Percentiles rank a stretch among this genome's conserved stretches.
These are phyloP conservation scores for Lates calcarifer DNA, from an alignment of 2,113 vertebrate species.

Conservation along the genomic window DNA sequence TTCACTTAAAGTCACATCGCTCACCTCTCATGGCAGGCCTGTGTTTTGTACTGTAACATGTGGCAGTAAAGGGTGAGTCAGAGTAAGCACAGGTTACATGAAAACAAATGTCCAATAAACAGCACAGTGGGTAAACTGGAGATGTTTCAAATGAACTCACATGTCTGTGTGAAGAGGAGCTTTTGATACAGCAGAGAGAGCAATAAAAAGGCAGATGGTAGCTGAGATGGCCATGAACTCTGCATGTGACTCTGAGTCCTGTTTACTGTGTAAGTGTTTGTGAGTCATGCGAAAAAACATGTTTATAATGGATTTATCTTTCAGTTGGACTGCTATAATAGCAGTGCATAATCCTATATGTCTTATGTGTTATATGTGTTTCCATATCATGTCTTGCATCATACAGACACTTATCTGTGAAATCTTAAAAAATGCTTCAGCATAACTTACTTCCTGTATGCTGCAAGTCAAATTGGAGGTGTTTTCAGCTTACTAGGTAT, in stretches of 20 bases:
- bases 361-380: not conserved
- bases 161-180: not conserved
- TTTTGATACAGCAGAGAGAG: constrained; percentile 3
- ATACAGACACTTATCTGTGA: not conserved
- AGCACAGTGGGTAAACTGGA: not conserved
- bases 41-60: not conserved
- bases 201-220: not conserved
- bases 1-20: not conserved
- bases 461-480: not conserved
- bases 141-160: constrained; percentile 3
- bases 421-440: constrained; percentile 16
- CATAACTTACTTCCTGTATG: not conserved
- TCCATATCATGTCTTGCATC: not conserved
- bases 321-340: not conserved
- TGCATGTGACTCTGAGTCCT: not conserved
- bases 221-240: constrained; percentile 1
- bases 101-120: not conserved
- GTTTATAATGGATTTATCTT: not conserved
- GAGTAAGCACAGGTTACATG: not conserved
- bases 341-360: not conserved
- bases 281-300: not conserved
- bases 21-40: not conserved
- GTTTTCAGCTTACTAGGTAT: not conserved
- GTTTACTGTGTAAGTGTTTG: constrained; percentile 3
- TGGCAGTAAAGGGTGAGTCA: not conserved